Conservation (phyloP, 2,888 invertebrate species). For the Acleris sparsana region DNA sequence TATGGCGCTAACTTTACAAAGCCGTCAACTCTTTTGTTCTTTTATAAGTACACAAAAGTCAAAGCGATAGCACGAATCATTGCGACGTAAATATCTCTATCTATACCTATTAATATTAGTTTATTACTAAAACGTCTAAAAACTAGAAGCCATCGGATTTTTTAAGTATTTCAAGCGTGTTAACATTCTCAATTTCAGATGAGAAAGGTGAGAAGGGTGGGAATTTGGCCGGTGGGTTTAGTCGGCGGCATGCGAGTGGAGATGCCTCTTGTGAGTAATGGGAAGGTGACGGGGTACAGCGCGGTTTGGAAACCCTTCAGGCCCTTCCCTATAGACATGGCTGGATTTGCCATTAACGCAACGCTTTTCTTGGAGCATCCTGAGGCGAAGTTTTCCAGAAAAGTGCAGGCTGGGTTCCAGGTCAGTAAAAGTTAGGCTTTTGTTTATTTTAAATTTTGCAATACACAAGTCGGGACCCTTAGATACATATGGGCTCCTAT, state of each 20-base stretch:
- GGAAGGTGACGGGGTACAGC: conserved; percentile 82
- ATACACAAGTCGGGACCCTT: too few species aligned
- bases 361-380: conserved; percentile 88
- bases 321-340: conserved; percentile 99
- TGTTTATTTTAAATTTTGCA: too few species aligned
- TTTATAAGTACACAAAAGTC: too few species aligned
- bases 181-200: conserved; percentile 83
- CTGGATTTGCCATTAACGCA: conserved; percentile 95
- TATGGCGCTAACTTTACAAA: too few species aligned
- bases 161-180: not conserved
- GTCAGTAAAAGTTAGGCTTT: conserved; percentile 47
- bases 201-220: conserved; percentile 90
- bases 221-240: conserved; percentile 97
- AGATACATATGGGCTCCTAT: too few species aligned
- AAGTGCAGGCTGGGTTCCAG: conserved; percentile 94
- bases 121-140: too few species aligned
- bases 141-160: not conserved
- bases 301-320: conserved; percentile 95
- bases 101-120: too few species aligned
- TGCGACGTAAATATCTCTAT: too few species aligned
- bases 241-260: conserved; percentile 98
- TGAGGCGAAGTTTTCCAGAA: conserved; percentile 91
- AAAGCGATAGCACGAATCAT: too few species aligned
- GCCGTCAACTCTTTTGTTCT: too few species aligned
- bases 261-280: conserved; percentile 89